Conservation (phyloP, 2,888 invertebrate species). For the Thelaira solivaga region DNA sequence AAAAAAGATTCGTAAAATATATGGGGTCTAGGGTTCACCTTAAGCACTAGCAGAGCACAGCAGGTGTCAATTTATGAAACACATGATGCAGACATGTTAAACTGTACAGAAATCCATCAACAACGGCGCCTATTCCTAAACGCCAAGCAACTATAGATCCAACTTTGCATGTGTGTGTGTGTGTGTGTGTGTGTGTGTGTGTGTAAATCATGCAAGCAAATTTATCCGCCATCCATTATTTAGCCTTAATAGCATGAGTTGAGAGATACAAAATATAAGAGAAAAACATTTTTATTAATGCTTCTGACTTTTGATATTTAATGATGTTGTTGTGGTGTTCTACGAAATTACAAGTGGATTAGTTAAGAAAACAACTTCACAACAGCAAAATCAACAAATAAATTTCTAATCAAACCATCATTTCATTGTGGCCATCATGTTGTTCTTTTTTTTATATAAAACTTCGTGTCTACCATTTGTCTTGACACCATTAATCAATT, state of each 20-base stretch:
- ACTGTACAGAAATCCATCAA: constrained; percentile 71
- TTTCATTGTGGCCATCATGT: constrained; percentile 48
- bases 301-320: constrained; percentile 45
- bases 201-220: background rate
- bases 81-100: constrained; percentile 58
- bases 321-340: constrained; percentile 66
- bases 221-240: background rate
- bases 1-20: constrained; percentile 26
- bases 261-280: background rate
- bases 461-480: constrained; percentile 50
- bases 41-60: constrained; percentile 70
- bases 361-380: constrained; percentile 14
- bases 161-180: constrained; percentile 7
- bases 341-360: constrained; percentile 55
- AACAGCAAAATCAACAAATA: constrained; percentile 25
- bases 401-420: constrained; percentile 47
- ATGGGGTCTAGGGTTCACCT: constrained; percentile 67
- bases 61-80: constrained; percentile 73
- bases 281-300: constrained; percentile 48
- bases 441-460: background rate
- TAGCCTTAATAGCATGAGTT: constrained; percentile 26
- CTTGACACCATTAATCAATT: constrained; percentile 57
- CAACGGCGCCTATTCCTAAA: constrained; percentile 71
- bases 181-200: background rate
- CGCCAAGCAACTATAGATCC: constrained; percentile 54